Base-by-base conservation (phyloP, 2,888 invertebrate genomes). In the Uloborus plumipes region DNA sequence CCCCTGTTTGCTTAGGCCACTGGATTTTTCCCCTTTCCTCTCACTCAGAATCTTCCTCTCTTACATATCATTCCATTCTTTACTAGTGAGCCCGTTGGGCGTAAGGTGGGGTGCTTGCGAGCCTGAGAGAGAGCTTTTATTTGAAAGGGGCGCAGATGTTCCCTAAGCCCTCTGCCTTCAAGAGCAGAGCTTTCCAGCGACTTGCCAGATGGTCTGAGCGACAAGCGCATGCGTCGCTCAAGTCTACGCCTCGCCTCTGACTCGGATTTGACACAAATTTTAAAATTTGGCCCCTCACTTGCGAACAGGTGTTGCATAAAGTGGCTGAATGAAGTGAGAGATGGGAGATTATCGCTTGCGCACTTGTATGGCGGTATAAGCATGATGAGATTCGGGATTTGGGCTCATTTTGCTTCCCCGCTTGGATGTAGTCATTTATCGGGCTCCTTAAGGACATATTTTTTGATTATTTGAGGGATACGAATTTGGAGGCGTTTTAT, bases 101-200 rank as follows among this genome's bases (percentile, higher is more conserved):
- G 67, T 61, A 59, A 58, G 72, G 51, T 62, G 67, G 80, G n/a
- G 58, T 66, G 62, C 64, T 39, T 39, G 6, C 39, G 9, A 70
- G 71, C 70, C 74, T 65, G 70, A 75, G 69, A 75, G 65, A 64
- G 62, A 55, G 74, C 74, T 81, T 75, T 81, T 65, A 22, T 20
- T 61, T 79, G 71, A 61, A 51, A 50, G 81, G 81, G 81, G 49
- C 81, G 81, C 81, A 81, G 81, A 74, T 81, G 81, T 75, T 81
- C 51, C 58, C 49, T 50, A 64, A 74, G 73, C 61, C 73, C 70
- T 69, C 31, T 55, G 22, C 81, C 81, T 81, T 74, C 81, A 75
- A 69, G 70, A 70, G 39, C 55, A 50, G 74, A 58, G 81, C 70
- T 81, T 75, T 75, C 75, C 65, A 70, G 39, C 64, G 69, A 70